Evolutionary conservation across 1,140 invertebrate genomes (phyloP), one percentile per base, ranked within the genome.

Genomic region (Saxidomus purpurata): DNA sequence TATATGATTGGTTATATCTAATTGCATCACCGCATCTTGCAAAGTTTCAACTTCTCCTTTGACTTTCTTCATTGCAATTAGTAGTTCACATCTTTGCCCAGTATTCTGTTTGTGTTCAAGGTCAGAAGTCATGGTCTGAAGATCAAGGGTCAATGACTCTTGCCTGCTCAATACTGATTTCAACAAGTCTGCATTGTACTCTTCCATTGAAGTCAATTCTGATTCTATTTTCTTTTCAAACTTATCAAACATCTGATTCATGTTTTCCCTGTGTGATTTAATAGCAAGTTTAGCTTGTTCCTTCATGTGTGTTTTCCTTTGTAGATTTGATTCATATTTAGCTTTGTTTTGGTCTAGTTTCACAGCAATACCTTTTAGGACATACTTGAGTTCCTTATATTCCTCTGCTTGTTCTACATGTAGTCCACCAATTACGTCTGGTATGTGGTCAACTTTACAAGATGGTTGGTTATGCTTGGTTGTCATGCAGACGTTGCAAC

Each of bases 1-100:
- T 2, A 71, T 9, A n/a, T 71, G 67, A 71, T 71, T 71, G 67
- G 36, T 71, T 19, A 71, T 28, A 38, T 71, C 67, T 38, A 71
- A 15, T 28, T 19, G 36, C 25, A 38, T 1, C 17, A 71, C 17
- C 17, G 36, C 25, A 19, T 71, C 67, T 38, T 38, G 34, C n/a
- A 71, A 19, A 8, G 34, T 71, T 71, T 15, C 36, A 19, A 71
- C 13, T 9, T 36, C 22, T 2, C 4, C 0, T 71, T 38, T 71
- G 1, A 34, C 67, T 28, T 71, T 71, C 67, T 38, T 71, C 36
- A 71, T 71, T 38, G 34, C 67, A 36, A 71, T 71, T 19, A 71
- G 38, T n/a, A 71, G 34, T 38, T 71, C 19, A 71, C 67, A 71
- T 28, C 22, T 71, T 38, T 71, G 31, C 15, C 25, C 34, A 71